Evolutionary conservation across 1,140 invertebrate genomes (phyloP), one percentile per base, ranked within the genome.

Genomic region (Pseudomyrmex cubaensis): DNA sequence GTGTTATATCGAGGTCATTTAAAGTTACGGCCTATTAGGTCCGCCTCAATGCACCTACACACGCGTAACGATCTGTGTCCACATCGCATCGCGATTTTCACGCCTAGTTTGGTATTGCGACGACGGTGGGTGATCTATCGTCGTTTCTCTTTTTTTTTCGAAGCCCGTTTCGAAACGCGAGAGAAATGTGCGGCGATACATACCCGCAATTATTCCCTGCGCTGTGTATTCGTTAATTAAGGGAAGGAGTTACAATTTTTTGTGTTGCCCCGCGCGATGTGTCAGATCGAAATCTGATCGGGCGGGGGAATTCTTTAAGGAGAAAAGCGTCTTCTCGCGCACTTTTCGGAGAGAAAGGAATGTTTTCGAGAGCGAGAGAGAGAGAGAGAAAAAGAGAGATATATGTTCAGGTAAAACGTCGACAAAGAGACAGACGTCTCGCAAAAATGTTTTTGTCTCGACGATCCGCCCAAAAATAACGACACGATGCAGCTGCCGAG

Each of bases 361-460:
- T 48, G 9, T 67, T 48, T 20, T 9, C 22, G 35, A 25, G 25
- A 25, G 25, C 2, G 22, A 25, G 22, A 25, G 22, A 25, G 22
- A 25, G 22, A 25, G 22, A 25, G 57, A n/a, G 50, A 48, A 0
- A 25, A 25, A 25, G 22, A 25, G 22, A 25, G 22, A 25, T 25
- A 25, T 25, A 25, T 4, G 44, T 57, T 82, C 83, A 75, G 48
- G 70, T 77, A 82, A 73, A 50, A 46, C 35, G 54, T 82, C 44
- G 22, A 57, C 10, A 77, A 84, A 66, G 50, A 52, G 17, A 87
- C 44, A 48, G 73, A 10, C 63, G 70, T 75, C 64, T 54, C 63
- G 22, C 54, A 85, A 82, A 85, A 87, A 82, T 77, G 59, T 64
- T 83, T 87, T 87, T 87, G 86, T 88, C 78, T 88, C 50, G 35